Conservation (phyloP, 2,888 invertebrate genomes). For the Himalopsyche kuldschensis region DNA sequence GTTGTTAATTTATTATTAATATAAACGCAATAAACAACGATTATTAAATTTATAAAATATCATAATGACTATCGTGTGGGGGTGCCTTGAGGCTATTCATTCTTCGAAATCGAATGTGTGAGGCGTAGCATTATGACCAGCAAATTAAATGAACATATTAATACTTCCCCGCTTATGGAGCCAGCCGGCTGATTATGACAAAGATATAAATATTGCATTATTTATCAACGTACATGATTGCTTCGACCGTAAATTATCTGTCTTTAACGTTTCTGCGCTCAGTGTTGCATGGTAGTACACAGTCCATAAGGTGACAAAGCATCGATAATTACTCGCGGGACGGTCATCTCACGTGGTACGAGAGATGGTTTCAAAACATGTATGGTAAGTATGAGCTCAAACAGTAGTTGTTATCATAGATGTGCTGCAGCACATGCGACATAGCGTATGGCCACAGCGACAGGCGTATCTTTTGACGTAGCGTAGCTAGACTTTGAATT, state of each 20-base stretch:
- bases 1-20: not conserved
- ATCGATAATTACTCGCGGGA: too few species aligned
- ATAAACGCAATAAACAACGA: not conserved
- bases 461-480: too few species aligned
- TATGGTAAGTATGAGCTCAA: too few species aligned
- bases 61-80: not conserved
- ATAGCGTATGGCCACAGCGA: too few species aligned
- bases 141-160: constrained; percentile 1
- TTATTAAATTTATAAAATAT: not conserved
- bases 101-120: not conserved
- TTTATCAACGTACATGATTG: not conserved
- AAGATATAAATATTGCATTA: constrained; percentile 5
- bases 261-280: not conserved
- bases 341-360: too few species aligned
- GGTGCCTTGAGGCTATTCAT: not conserved
- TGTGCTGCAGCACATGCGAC: too few species aligned
- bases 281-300: not conserved
- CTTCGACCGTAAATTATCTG: not conserved
- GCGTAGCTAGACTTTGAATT: too few species aligned
- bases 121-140: not conserved
- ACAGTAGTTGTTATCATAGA: too few species aligned
- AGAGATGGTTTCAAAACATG: too few species aligned
- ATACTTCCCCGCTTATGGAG: not conserved
- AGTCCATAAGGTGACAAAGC: not conserved
- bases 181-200: not conserved